A percentile compares a stretch with the other conserved stretches of the same genome.
These are phyloP conservation scores for Channa striata DNA, from an alignment of 2,797 vertebrate genomes.

Conservation along the genomic window DNA sequence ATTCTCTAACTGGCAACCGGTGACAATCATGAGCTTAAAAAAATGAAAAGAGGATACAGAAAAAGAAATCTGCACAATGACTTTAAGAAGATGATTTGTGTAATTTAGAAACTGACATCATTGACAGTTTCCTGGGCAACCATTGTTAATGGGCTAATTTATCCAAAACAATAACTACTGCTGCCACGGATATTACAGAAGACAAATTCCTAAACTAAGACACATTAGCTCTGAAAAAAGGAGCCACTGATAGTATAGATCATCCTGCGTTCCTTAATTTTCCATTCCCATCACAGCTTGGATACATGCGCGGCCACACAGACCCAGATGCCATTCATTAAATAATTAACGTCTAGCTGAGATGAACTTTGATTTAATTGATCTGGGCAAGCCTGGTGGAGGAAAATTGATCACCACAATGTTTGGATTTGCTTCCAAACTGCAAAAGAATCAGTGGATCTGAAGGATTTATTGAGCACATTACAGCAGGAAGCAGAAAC, in stretches of 20 bases:
- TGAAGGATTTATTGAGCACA: slow-evolving; percentile 74
- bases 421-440: slow-evolving; percentile 67
- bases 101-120: slow-evolving; percentile 13
- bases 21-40: background rate
- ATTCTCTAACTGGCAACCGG: background rate
- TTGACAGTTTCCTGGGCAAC: slow-evolving; percentile 15
- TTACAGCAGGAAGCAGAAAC: slow-evolving; percentile 67
- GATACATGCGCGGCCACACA: slow-evolving; percentile 45
- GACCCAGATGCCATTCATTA: slow-evolving; percentile 79
- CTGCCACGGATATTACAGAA: background rate
- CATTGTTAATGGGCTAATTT: background rate
- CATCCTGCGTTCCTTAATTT: slow-evolving; percentile 21
- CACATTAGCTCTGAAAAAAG: slow-evolving; percentile 13
- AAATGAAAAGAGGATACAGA: background rate
- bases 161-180: slow-evolving; percentile 6
- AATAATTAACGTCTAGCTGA: slow-evolving; percentile 82
- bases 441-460: slow-evolving; percentile 58
- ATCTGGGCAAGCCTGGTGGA: slow-evolving; percentile 69
- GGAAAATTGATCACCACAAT: slow-evolving; percentile 72
- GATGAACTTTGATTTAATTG: slow-evolving; percentile 86
- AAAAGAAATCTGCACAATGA: background rate
- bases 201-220: slow-evolving; percentile 9
- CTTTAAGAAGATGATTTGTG: background rate
- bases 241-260: slow-evolving; percentile 18
- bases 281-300: slow-evolving; percentile 30